Base-by-base conservation (phyloP, 2,797 vertebrate species). In the Siniperca obscura region DNA sequence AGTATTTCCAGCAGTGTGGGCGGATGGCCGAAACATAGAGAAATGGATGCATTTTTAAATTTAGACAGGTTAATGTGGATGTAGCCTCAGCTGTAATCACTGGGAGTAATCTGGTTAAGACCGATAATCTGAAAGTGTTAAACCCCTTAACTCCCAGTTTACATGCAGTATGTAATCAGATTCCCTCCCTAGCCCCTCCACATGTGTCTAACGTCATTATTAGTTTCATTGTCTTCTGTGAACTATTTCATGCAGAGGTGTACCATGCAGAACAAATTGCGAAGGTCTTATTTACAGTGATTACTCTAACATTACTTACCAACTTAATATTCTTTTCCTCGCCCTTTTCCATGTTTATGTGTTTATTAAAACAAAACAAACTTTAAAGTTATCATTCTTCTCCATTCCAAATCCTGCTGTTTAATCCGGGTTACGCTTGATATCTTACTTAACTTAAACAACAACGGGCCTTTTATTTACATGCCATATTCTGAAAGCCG, bases 61-160 rank as follows among this genome's bases (percentile, higher is more conserved):
- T 7, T 7, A 19, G 19, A 50, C 4, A 1, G 2, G 34, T n/a
- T 7, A 22, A 25, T 48, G 36, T 12, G 12, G 42, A 38, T 19
- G 21, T 50, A 42, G 8, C 34, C 40, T 69, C 14, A 78, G 72
- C n/a, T 36, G 48, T 36, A 48, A 73, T 34, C 44, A 17, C 42
- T 27, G 25, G n/a, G 16, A 40, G 27, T 68, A 71, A 68, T 74
- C 86, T 71, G 56, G 40, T 46, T 61, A 55, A 38, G 1, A 19
- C 36, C 48, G 76, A 85, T 85, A 60, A 83, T 82, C 80, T 84
- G 38, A 70, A 56, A 34, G 53, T 27, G 48, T 73, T 53, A 65
- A 72, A 59, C n/a, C 13, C 44, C n/a, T 65, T 64, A 59, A 68
- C 22, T 42, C 44, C 22, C 42, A 52, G 48, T 70, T 73, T 72